Base-by-base conservation (phyloP, 2,888 invertebrate species). In the Eilema sororculum region DNA sequence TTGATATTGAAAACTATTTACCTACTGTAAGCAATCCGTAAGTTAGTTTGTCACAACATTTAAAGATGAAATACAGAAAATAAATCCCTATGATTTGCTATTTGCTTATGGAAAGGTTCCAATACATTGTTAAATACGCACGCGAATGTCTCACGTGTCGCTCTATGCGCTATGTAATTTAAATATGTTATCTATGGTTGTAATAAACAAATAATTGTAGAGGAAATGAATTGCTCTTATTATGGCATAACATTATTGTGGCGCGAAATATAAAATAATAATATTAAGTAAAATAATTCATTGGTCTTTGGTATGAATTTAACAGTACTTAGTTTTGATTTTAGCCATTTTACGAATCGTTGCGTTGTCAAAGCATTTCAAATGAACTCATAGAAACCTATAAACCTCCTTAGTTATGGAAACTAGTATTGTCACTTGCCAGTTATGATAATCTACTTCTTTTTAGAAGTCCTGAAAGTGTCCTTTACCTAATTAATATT, bases 141-240 rank as follows among this genome's bases (percentile, higher is more conserved):
- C n/a, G n/a, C 20, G 67, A 41, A 64, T 69, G 76, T 75, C 80
- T 80, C 46, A 24, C 66, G 52, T 68, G 67, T 78, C 77, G 46
- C 20, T 46, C 46, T 20, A 46, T 20, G 24, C 75, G 72, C 74
- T 73, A 66, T 78, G 79, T 80, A 80, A 85, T 85, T 85, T 85
- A 82, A 87, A 87, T 87, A 87, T 85, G 84, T 87, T 81, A 86
- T 81, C 81, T 79, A 73, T 71, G 72, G 76, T 58, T 78, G 77
- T 83, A 67, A 80, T 84, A 83, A 81, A 84, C 84, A 82, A 85
- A 86, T 78, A 79, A 71, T 74, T 71, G 75, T 62, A 71, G 81
- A 52, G 52, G 2, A 52, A 52, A 52, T n/a, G 8, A 46, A 20
- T n/a, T 52, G 6, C 5, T 16, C 13, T 3, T 41, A 41, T 41